Base-by-base conservation (phyloP, 1,140 invertebrate species). In the Riptortus pedestris region DNA sequence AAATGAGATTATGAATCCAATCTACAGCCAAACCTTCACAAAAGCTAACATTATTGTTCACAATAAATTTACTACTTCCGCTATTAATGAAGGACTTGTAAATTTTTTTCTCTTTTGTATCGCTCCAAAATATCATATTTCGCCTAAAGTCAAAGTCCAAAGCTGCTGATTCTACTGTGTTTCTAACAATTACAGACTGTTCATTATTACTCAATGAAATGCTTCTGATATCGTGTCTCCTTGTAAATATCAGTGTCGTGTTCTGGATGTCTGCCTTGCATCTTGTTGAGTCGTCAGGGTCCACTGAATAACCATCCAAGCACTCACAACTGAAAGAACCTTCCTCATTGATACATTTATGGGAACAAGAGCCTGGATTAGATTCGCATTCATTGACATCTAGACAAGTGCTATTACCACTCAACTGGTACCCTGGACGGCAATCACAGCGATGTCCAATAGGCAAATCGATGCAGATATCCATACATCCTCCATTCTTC, bases 241-340 rank as follows among this genome's bases (percentile, higher is more conserved):
- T 91, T 1, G 91, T 87, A 71, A 93, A 88, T 28, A 95, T 75
- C 7, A 94, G 74, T 26, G 83, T 85, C 0, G 90, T 87, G 67
- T 84, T 80, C 0, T 83, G 84, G 52, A 82, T 84, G 14, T 86
- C 76, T 5, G 89, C 87, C 73, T 92, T 92, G 69, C 88, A 90
- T n/a, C 86, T 79, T 1, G 87, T 90, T 60, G 84, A 79, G 72
- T 93, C 86, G 24, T 84, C 79, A 0, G 89, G 89, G 73, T 94
- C 91, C 60, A 87, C 76, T 60, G 86, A 81, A 73, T 98, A 99
- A 9, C 93, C 93, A 0, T 80, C 70, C 33, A 85, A 78, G 73
- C 96, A 99, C 69, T 88, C 85, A 74, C 96, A 99, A 74, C 96
- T 95, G 77, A 87, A 97, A 2, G 83, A 81, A 0, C 93, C 95